Evolutionary conservation across 2,797 vertebrate species (phyloP), one percentile per base, ranked within the genome.

Genomic region (Tachyglossus aculeatus): DNA sequence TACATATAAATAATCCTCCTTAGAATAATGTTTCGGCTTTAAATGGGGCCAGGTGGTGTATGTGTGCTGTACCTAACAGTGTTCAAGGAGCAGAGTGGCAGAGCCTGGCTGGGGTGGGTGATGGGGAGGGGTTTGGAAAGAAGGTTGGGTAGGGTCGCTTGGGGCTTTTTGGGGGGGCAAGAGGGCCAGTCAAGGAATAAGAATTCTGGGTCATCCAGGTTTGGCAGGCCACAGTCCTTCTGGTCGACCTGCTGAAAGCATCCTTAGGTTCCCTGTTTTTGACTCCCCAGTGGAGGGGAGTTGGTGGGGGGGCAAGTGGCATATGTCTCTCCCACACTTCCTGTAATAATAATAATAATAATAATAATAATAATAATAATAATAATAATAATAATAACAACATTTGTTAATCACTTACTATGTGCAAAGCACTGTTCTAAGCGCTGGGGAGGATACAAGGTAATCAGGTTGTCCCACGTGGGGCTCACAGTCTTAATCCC

Each of bases 1-100:
- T 83, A 62, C 52, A 82, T 88, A 87, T 83, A 91, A 94, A 89
- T 91, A 89, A 91, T 84, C 84, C 65, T 70, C 78, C 89, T 90
- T 85, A 77, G 90, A 90, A 88, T 87, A 88, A 86, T 75, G 76
- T 9, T 5, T 60, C 40, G 70, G 79, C 59, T 88, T 86, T 88
- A 86, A 90, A 82, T 74, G 68, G 82, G 86, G 83, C 86, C 88
- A 88, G 90, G 91, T 88, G 89, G 67, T 76, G n/a, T n/a, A n/a
- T n/a, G 65, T 53, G 73, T 71, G 82, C 86, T 48, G 36, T 71
- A 68, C 66, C 69, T 70, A 67, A 2, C 83, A 44, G 66, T 41
- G 31, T 1, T 33, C 13, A 14, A 65, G n/a, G 24, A 32, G 40
- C 15, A 14, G 40, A 19, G 48, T 31, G 1, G 54, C 39, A 19